Base-by-base conservation (phyloP, 2,113 vertebrate genomes). In the human (Homo sapiens) region DNA sequence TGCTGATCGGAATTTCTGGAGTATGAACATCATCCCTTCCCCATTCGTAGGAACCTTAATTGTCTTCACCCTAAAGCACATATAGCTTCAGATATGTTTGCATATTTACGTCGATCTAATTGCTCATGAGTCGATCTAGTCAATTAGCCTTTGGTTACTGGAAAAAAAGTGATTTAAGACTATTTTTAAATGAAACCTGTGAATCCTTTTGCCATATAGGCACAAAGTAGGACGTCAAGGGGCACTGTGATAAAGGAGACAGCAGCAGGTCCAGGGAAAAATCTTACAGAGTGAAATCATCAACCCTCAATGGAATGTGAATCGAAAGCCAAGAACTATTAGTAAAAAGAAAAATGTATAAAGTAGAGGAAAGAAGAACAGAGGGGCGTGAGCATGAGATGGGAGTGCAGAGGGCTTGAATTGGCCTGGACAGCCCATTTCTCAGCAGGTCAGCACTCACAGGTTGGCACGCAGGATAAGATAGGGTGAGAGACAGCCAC, bases 291-390 rank as follows among this genome's bases (percentile, higher is more conserved):
- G 68, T 52, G 75, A 95, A 90, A 86, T 78, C 40, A 73, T 95
- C 93, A 93, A 32, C 61, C 82, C 17, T 91, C 50, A 86, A 0
- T 64, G 95, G 85, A 96, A 98, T 91, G 70, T 35, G 27, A 55
- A 94, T 45, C 11, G 30, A 86, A 97, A 96, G 93, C 94, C 95
- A 96, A 97, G 48, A 96, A 78, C 13, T 64, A 16, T 90, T 88
- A 78, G 10, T 90, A n/a, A 66, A 75, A 84, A 78, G 40, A 85
- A 87, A 92, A 89, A 84, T 38, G 48, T 85, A 75, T 88, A 90
- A 90, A 80, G 25, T 32, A 80, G 38, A 83, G 59, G 52, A 73
- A 80, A 94, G 85, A 55, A 92, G 43, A 52, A 40, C 27, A 57
- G 45, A 78, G 35, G 32, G 16, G 57, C 22, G 6, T 59, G 32